phyloP scores from a whole-genome alignment of 2,888 invertebrate genomes.

The Xylota sylvarum region DNA sequence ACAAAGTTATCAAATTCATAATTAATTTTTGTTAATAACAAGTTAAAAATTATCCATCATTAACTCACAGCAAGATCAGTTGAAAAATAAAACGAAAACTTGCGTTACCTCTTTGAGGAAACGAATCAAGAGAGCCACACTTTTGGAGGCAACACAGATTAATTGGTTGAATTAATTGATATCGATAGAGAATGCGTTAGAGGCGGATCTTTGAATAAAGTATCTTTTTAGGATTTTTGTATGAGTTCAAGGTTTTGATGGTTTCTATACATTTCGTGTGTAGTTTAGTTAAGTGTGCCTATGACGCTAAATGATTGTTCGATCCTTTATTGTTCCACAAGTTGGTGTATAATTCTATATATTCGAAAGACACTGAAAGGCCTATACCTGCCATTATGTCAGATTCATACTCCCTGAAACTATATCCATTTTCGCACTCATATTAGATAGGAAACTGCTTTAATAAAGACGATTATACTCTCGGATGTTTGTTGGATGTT shows the following conservation, averaged over 20 bases:
- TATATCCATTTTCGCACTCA: too few relatives aligned
- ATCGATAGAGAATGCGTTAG: not conserved
- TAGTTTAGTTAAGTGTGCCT: too few relatives aligned
- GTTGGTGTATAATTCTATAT: too few relatives aligned
- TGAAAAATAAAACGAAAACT: not conserved
- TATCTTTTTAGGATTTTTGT: not conserved
- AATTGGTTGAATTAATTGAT: slow-evolving; percentile 33
- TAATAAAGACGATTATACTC: too few relatives aligned
- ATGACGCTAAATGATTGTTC: too few relatives aligned
- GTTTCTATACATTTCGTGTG: not conserved
- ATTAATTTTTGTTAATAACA: not conserved
- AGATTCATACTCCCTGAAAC: too few relatives aligned
- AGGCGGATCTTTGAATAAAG: slow-evolving; percentile 3
- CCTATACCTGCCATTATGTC: too few relatives aligned
- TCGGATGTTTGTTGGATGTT: too few relatives aligned
- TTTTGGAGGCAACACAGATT: slow-evolving; percentile 16
- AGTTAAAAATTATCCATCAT: slow-evolving; percentile 24
- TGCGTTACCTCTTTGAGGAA: not conserved
- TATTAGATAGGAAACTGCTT: too few relatives aligned
- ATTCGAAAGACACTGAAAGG: too few relatives aligned
- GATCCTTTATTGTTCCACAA: too few relatives aligned
- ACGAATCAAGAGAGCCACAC: not conserved
- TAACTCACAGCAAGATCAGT: slow-evolving; percentile 24
- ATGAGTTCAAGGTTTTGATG: not conserved
- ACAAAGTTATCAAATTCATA: slow-evolving; percentile 16